Base-by-base conservation (phyloP, 1,140 invertebrate genomes). In the Melitaea cinxia region DNA sequence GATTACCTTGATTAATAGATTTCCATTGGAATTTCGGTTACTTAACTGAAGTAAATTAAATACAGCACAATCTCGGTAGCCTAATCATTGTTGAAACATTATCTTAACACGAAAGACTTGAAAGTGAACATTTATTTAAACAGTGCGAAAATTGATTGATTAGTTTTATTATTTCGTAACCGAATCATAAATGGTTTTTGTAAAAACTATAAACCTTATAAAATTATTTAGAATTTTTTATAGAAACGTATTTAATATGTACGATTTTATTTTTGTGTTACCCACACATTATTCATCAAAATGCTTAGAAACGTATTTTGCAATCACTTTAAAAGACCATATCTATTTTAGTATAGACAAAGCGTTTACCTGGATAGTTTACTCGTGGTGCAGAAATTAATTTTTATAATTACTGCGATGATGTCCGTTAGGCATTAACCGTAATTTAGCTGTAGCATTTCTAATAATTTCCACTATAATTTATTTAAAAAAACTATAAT, bases 81-180 rank as follows among this genome's bases (percentile, higher is more conserved):
- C 17, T n/a, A 19, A 47, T 47, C 42, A 47, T 47, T 47, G 23
- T 23, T 47, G 21, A 47, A 47, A 23, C 42, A 47, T 47, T 47
- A 47, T 47, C 42, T 47, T 47, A 47, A 12, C 42, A 47, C 42
- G 42, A 47, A 47, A 47, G 17, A 47, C 21, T 47, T 47, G 42
- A 47, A 47, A 47, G 42, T 47, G 42, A 47, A 47, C 23, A 19
- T 47, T 47, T 23, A 21, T 23, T 47, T 47, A 47, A 47, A 47
- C 23, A 47, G 23, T 47, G 42, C 42, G 42, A 47, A 47, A 23
- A 47, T 19, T 10, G 42, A 23, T 47, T 19, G 42, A 47, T 21
- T 23, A 24, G 1, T 23, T 21, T 24, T 4, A 47, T 12, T 47
- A 17, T 12, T 47, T 21, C 21, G 21, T 10, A 47, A 47, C 10